Conservation (phyloP, 2,888 invertebrate genomes). For the Limnephilus rhombicus region DNA sequence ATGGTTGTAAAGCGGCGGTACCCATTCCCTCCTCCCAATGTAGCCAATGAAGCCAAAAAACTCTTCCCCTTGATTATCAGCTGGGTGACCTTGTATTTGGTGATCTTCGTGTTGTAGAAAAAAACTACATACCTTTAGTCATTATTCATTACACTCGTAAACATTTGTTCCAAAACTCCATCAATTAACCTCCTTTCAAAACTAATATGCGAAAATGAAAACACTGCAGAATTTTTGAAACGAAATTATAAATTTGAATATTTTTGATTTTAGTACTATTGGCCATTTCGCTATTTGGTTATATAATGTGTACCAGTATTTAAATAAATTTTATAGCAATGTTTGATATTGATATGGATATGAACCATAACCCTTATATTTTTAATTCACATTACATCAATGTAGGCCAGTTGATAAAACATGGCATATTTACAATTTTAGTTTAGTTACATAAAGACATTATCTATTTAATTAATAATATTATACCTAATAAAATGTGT, state of each 20-base stretch:
- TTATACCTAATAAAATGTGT: not conserved
- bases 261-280: not conserved
- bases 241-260: not conserved
- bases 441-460: not conserved
- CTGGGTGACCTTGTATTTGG: not conserved
- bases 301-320: not conserved
- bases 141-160: too few relatives aligned
- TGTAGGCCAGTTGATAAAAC: not conserved
- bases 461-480: not conserved
- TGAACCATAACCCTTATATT: not conserved
- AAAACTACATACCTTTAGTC: too few relatives aligned
- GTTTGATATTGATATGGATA: not conserved
- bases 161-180: not conserved
- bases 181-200: not conserved
- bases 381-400: not conserved
- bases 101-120: not conserved
- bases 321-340: not conserved
- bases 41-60: too few relatives aligned
- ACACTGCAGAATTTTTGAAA: too few relatives aligned
- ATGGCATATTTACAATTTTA: not conserved
- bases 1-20: too few relatives aligned
- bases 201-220: not conserved
- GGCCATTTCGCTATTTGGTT: not conserved
- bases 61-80: too few relatives aligned
- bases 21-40: too few relatives aligned